Evolutionary conservation across 2,888 invertebrate genomes (phyloP), one percentile per base, ranked within the genome.

Genomic region (Neuroscelio doddi): DNA sequence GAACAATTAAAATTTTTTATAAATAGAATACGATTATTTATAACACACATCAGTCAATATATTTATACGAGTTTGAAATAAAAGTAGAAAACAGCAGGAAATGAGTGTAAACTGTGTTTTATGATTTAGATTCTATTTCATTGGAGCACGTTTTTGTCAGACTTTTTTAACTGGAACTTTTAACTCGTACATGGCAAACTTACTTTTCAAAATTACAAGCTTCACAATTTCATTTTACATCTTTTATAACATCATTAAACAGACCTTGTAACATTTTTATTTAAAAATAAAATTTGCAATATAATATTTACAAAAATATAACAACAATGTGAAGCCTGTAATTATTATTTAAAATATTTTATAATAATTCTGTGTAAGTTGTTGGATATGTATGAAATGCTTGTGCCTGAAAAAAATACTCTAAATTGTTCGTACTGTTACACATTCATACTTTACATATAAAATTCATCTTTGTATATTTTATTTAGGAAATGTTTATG

Each of bases 171-270:
- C 12, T 12, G 5, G 38, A 65, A 56, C 52, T 56, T 64, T 59
- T 42, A 56, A 59, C 52, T 59, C 45, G 27, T 59, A 24, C 50
- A 39, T 49, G 49, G 16, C 45, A 41, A 53, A 34, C 34, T 30
- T 12, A 30, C 55, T 56, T 49, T 65, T 51, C 24, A 30, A 42
- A 61, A 56, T 65, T 59, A 65, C 56, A 61, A 42, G 51, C 59
- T 65, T 55, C 38, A 34, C 7, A 34, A 14, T 7, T 15, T 9
- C 8, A 17, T 16, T 3, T 17, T 17, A 15, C 17, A 9, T 38
- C 4, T 9, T 14, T 38, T 1, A 38, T n/a, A 17, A 17, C 17
- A 7, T 9, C 15, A 17, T 38, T 36, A 36, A 27, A 7, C 5
- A 7, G 8, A 26, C 5, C 26, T 26, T 26, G 30, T 30, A 30